Evolutionary conservation across 2,113 vertebrate genomes (phyloP), one percentile per base, ranked within the genome.

Genomic region (Calidris pugnax): DNA sequence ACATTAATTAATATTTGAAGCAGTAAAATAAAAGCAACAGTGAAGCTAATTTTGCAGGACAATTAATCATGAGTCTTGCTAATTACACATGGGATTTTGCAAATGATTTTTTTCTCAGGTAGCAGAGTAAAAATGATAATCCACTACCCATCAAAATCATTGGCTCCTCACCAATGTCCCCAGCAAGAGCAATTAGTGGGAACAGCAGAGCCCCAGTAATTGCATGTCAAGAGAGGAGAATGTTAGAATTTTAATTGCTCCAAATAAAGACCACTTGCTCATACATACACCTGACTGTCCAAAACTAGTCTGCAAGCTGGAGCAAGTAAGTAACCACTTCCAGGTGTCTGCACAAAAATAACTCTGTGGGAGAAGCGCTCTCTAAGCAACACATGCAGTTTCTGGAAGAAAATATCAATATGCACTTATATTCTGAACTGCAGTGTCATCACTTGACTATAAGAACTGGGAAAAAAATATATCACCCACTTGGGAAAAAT

Each of bases 1-100:
- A 99, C 99, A 99, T 99, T 99, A 99, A 99, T 99, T 99, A 99
- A 99, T 99, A 99, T 99, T 99, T 99, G 98, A 98, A 98, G 99
- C 99, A 98, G 98, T 99, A 99, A 99, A 99, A 99, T 99, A 99
- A 99, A 99, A 99, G 99, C 98, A 98, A 99, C 99, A 98, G 99
- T 99, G 97, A 99, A 98, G 98, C 99, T 99, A 99, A 99, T 99
- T 99, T 99, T 99, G 99, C 99, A 98, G 99, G 99, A 99, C 99
- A 99, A 99, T 99, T 99, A 99, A 99, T 99, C 99, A 99, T 99
- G 98, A 98, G 98, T 97, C 98, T 98, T 98, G 97, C 99, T 99
- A 99, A 99, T 99, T 99, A 99, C 99, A 99, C 99, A 98, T 95
- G 99, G 99, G 99, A 99, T 99, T 99, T 99, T 99, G 99, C 99